Percentiles rank a stretch among this genome's conserved stretches.
Conservation (phyloP, 2,797 vertebrate genomes). For the Sebastes goodei region DNA sequence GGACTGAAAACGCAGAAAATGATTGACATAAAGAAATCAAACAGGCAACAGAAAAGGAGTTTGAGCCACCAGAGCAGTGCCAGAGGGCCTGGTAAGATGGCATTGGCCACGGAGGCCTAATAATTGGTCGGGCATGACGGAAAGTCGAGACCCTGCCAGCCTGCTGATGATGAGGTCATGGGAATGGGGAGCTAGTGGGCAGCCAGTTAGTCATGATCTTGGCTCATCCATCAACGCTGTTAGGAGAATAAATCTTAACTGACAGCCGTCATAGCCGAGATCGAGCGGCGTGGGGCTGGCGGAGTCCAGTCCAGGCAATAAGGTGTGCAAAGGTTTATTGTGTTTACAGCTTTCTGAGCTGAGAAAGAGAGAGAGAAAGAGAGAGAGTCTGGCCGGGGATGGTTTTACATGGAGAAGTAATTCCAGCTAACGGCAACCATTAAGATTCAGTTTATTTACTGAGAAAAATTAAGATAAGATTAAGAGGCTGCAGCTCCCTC, state of each 20-base stretch:
- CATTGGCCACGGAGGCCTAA: slow-evolving; percentile 39
- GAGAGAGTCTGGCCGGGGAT: not conserved
- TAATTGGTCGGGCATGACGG: slow-evolving; percentile 67
- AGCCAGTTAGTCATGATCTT: slow-evolving; percentile 71
- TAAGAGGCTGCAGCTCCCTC: slow-evolving; percentile 47
- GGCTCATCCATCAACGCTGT: slow-evolving; percentile 71
- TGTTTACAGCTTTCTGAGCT: slow-evolving; percentile 32
- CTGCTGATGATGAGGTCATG: slow-evolving; percentile 72
- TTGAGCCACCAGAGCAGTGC: slow-evolving; percentile 21
- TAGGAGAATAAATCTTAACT: slow-evolving; percentile 68
- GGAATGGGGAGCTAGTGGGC: slow-evolving; percentile 58
- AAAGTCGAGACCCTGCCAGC: slow-evolving; percentile 65
- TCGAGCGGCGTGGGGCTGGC: slow-evolving; percentile 9
- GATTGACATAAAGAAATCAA: slow-evolving; percentile 5
- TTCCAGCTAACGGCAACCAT: slow-evolving; percentile 52
- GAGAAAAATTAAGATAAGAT: slow-evolving; percentile 63
- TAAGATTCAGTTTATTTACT: slow-evolving; percentile 65
- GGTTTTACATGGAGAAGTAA: slow-evolving; percentile 46
- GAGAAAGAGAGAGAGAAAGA: not conserved
- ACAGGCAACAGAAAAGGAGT: not conserved
- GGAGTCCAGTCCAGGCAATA: slow-evolving; percentile 20
- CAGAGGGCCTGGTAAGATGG: slow-evolving; percentile 44
- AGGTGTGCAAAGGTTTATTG: slow-evolving; percentile 45
- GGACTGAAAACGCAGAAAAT: not conserved
- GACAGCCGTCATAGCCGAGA: slow-evolving; percentile 48